Evolutionary conservation across 2,888 invertebrate species (phyloP).

Genomic region (Tetranychus piercei): DNA sequence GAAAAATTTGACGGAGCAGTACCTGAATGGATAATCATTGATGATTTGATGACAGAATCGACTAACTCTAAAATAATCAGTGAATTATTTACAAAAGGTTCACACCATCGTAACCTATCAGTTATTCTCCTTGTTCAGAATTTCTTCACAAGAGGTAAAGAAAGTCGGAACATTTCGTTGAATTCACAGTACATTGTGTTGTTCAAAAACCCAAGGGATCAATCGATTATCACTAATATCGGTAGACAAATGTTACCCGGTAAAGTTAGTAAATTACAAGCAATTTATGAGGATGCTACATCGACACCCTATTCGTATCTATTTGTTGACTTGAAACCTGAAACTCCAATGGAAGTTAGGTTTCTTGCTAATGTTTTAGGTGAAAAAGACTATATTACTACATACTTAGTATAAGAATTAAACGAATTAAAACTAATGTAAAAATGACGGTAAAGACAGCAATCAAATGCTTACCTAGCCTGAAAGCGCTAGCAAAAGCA

Average conservation of each 20-base stretch:
- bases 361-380: too few relatives aligned
- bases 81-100: constrained; percentile 1
- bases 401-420: too few relatives aligned
- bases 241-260: too few relatives aligned
- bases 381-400: too few relatives aligned
- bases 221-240: too few relatives aligned
- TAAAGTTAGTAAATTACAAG: too few relatives aligned
- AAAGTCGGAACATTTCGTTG: background rate
- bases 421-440: background rate
- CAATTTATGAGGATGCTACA: too few relatives aligned
- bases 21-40: background rate
- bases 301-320: too few relatives aligned
- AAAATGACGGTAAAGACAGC: background rate
- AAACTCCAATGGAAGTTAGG: too few relatives aligned
- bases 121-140: background rate
- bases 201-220: too few relatives aligned
- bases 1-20: background rate
- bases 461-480: background rate
- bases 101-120: background rate
- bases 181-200: too few relatives aligned
- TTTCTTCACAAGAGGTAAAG: background rate
- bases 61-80: background rate
- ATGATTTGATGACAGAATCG: background rate
- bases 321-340: too few relatives aligned
- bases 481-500: background rate